Evolutionary conservation across 2,113 vertebrate species (phyloP).

Genomic region (Nesoenas mayeri): DNA sequence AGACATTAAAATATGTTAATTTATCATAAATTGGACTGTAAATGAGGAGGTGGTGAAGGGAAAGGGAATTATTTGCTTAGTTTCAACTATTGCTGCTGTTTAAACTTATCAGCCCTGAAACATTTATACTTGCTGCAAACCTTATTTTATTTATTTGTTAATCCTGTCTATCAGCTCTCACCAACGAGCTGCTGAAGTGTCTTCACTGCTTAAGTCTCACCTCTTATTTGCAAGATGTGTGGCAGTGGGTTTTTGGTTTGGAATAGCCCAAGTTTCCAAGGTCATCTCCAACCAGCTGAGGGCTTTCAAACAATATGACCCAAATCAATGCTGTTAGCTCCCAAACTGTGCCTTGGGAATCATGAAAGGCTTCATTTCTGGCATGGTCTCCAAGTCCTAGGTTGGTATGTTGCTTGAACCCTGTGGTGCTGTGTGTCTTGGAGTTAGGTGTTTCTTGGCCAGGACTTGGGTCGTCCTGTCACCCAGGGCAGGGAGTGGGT

Average conservation of each 20-base stretch:
- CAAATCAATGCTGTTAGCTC: neutral
- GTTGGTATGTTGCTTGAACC: neutral
- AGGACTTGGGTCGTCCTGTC: accelerated
- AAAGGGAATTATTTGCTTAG: neutral
- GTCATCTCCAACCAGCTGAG: neutral
- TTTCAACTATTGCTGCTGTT: neutral
- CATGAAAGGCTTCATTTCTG: neutral
- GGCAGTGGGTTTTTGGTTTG: neutral
- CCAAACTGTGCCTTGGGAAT: neutral
- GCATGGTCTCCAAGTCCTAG: neutral
- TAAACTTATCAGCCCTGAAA: neutral
- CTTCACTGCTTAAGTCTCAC: neutral
- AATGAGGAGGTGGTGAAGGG: neutral
- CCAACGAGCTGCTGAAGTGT: neutral
- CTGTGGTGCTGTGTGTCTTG: accelerated
- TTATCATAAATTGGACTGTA: neutral
- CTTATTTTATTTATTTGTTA: neutral
- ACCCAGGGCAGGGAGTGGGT: neutral
- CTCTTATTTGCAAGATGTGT: neutral
- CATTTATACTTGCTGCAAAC: accelerated
- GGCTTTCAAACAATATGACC: neutral
- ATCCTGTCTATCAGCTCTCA: neutral
- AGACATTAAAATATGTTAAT: neutral
- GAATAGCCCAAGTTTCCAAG: neutral
- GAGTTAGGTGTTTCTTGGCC: neutral